These are phyloP conservation scores for Acipenser oxyrinchus DNA, from an alignment of 2,797 vertebrate species.

Conservation along the genomic window DNA sequence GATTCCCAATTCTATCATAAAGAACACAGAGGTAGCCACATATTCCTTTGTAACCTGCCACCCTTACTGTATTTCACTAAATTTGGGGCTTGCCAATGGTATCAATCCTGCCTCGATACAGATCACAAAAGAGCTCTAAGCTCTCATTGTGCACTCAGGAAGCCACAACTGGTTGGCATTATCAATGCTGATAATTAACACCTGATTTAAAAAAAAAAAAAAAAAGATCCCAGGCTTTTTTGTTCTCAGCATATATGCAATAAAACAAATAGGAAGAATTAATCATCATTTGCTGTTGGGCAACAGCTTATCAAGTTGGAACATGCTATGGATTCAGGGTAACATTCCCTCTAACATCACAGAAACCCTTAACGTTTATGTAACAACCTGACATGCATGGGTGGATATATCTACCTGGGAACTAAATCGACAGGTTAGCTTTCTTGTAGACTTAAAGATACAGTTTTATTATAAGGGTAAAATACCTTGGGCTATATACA, in stretches of 20 bases:
- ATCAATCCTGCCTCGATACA: not conserved
- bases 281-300: not conserved
- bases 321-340: not conserved
- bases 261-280: not conserved
- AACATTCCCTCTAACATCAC: not conserved
- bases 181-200: not conserved
- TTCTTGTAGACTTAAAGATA: conserved; percentile 1
- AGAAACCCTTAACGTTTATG: not conserved
- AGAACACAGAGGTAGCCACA: too few relatives aligned
- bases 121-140: not conserved
- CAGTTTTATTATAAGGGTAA: conserved; percentile 13
- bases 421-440: too few relatives aligned
- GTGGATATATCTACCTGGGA: not conserved
- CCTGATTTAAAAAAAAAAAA: not conserved
- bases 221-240: not conserved
- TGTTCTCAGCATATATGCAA: not conserved
- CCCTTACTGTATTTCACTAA: not conserved
- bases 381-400: not conserved
- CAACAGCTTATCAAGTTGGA: not conserved
- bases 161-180: not conserved
- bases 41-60: not conserved
- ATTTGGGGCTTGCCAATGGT: not conserved
- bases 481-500: too few relatives aligned
- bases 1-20: too few relatives aligned
- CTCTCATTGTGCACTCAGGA: not conserved